Conservation (phyloP, 1,140 invertebrate species). For the Leptestheria dahalacensis region DNA sequence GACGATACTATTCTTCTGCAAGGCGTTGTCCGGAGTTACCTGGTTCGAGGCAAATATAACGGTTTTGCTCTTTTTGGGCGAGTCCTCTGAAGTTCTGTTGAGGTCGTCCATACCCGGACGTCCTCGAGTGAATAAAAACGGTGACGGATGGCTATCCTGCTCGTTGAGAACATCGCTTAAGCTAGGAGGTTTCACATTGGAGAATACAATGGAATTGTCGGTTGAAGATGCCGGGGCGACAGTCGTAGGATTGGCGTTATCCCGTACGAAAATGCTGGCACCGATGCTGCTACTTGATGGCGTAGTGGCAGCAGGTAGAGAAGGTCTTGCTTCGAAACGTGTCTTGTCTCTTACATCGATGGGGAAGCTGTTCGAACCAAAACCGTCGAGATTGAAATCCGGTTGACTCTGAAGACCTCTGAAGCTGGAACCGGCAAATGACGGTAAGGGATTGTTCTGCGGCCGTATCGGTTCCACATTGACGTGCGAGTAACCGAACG, state of each 20-base stretch:
- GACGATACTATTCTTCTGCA: not conserved
- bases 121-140: not conserved
- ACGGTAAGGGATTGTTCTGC: not conserved
- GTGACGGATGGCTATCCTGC: not conserved
- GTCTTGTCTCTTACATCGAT: not conserved
- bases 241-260: not conserved
- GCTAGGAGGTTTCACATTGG: not conserved
- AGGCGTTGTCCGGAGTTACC: not conserved
- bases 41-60: not conserved
- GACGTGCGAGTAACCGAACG: not conserved
- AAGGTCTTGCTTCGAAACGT: not conserved
- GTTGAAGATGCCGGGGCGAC: not conserved
- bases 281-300: not conserved
- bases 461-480: slow-evolving; percentile 1
- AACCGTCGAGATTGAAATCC: no score
- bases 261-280: not conserved
- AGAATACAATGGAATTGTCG: not conserved
- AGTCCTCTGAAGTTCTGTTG: not conserved
- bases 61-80: not conserved
- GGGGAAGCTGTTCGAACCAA: not conserved
- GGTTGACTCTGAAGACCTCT: not conserved
- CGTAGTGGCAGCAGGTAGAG: not conserved
- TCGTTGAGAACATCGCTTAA: not conserved
- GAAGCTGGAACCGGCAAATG: not conserved
- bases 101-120: not conserved